Base-by-base conservation (phyloP, 30 jellyfish, hydroid and myxozoan genomes). In the Rhopilema esculentum region DNA sequence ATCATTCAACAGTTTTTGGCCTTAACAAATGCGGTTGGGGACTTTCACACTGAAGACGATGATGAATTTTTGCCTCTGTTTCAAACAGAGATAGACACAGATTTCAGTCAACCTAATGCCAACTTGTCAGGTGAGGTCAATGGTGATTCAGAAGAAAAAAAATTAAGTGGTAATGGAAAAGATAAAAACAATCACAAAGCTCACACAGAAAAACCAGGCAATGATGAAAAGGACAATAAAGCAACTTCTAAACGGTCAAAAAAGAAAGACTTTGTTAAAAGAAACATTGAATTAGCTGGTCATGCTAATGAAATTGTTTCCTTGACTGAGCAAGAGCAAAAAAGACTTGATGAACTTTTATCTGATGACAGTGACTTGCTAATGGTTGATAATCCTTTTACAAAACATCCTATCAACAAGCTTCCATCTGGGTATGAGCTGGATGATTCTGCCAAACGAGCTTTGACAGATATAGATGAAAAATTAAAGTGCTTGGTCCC, bases 341-440 rank as follows among this genome's bases (percentile, higher is more conserved):
- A 80, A 28, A 77, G 98, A 31, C 88, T 92, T 31, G 95, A 87
- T 50, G 97, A 92, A 67, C 89, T 92, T 15, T 91, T 92, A 15
- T 68, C 97, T 12, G 98, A 86, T 76, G 97, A 86, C 63, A 92
- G 83, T 66, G 98, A 92, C 61, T 33, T 92, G 16, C 53, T 92
- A n/a, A 25, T 89, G 52, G 81, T 76, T 21, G 98, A 92, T 0
- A 87, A 92, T 72, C 97, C 98, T 24, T 92, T 92, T 80, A 27
- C 97, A n/a, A 75, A 75, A 27, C 67, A 52, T 22, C 40, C 77
- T 8, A 50, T 65, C 24, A 31, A 27, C 8, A 78, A 62, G 23
- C 24, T 27, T 15, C 84, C 84, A n/a, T 62, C 83, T 25, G 91
- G 89, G 12, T 92, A 30, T 81, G 90, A 80, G 72, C 75, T 66